A percentile compares a stretch with the other conserved stretches of the same genome.
These are phyloP conservation scores for Hephaestus fuliginosus DNA, from an alignment of 2,797 vertebrate species.

Conservation along the genomic window DNA sequence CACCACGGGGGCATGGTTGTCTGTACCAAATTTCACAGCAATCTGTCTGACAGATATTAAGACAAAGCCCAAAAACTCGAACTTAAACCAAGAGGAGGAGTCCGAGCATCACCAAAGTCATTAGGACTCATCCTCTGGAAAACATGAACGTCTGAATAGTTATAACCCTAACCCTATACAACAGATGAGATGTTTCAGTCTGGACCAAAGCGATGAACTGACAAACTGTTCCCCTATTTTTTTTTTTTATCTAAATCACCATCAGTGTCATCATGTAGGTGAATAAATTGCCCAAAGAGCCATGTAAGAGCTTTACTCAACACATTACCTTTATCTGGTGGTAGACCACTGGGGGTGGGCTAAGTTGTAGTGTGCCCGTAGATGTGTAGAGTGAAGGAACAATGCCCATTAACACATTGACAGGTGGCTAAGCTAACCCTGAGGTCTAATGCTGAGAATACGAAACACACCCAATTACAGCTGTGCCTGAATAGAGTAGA, in stretches of 20 bases:
- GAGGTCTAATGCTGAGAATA: slow-evolving; percentile 48
- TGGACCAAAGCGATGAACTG: background rate
- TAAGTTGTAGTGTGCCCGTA: background rate
- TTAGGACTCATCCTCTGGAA: background rate
- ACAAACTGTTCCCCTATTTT: background rate
- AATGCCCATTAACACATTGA: slow-evolving; percentile 53
- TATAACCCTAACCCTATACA: too few relatives aligned
- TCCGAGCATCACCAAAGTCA: background rate
- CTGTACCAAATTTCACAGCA: background rate
- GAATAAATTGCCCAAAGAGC: background rate
- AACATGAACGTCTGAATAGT: background rate
- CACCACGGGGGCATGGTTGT: background rate
- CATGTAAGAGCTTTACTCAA: background rate
- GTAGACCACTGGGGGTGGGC: background rate
- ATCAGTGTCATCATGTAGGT: background rate
- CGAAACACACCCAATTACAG: slow-evolving; percentile 57
- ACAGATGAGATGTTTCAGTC: background rate
- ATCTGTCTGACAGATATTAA: background rate
- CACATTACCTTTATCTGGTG: background rate
- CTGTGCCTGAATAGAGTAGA: slow-evolving; percentile 46
- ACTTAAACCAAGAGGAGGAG: background rate
- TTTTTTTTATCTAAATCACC: background rate
- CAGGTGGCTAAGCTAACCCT: slow-evolving; percentile 63
- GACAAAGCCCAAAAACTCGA: background rate
- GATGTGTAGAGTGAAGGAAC: slow-evolving; percentile 20